Evolutionary conservation across 1,140 invertebrate genomes (phyloP).

Genomic region (Zaprionus inermis): DNA sequence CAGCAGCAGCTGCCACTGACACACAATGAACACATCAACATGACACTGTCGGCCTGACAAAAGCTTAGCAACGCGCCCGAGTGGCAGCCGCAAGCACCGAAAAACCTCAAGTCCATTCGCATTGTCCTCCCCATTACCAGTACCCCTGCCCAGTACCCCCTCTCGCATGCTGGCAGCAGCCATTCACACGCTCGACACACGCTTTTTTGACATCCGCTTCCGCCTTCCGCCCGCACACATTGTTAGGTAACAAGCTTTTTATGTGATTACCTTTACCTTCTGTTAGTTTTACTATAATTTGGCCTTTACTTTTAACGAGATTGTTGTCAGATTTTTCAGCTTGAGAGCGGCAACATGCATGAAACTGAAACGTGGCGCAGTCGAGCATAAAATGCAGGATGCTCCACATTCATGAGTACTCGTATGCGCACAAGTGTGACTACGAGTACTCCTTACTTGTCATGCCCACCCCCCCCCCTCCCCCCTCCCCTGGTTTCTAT

Average conservation of each 20-base stretch:
- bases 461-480: no score
- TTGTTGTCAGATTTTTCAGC: constrained; percentile 65
- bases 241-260: constrained; percentile 80
- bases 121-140: constrained; percentile 8
- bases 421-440: constrained; percentile 10
- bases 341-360: constrained; percentile 40
- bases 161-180: constrained; percentile 30
- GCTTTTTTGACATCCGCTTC: constrained; percentile 65
- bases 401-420: constrained; percentile 16
- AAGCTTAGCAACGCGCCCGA: constrained; percentile 61
- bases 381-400: constrained; percentile 49
- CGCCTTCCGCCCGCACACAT: constrained; percentile 55
- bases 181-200: constrained; percentile 67
- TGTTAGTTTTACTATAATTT: constrained; percentile 82
- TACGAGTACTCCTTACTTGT: no score
- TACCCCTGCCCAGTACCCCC: not conserved
- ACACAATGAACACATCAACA: constrained; percentile 72
- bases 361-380: constrained; percentile 52
- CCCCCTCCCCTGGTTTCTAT: constrained; percentile 10
- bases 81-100: constrained; percentile 32
- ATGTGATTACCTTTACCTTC: constrained; percentile 80
- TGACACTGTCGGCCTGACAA: constrained; percentile 77
- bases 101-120: constrained; percentile 23
- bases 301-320: constrained; percentile 80
- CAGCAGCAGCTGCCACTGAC: constrained; percentile 75